Evolutionary conservation across 2,888 invertebrate genomes (phyloP).

Genomic region (Dicranocentrus wangi): DNA sequence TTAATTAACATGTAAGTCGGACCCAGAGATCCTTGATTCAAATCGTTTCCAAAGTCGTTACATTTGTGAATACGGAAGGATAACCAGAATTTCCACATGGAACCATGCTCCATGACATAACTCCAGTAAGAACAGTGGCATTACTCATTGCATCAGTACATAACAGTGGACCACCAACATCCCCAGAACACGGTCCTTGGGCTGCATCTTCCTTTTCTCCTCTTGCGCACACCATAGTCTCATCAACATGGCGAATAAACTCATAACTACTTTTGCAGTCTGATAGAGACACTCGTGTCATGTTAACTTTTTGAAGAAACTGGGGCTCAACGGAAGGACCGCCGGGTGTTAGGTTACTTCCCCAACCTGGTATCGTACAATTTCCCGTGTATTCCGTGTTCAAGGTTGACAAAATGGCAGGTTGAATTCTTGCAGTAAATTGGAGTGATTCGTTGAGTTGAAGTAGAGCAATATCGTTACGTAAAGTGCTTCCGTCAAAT

Average conservation of each 20-base stretch:
- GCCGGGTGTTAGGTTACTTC: constrained; percentile 27
- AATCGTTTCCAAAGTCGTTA: not conserved
- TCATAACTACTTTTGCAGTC: constrained; percentile 71
- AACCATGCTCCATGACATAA: constrained; percentile 75
- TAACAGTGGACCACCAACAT: constrained; percentile 75
- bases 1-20: not conserved
- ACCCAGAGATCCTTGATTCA: too few species aligned
- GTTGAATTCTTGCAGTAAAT: constrained; percentile 36
- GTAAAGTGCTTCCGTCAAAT: constrained; percentile 40
- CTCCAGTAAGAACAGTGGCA: constrained; percentile 74
- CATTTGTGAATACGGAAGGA: constrained; percentile 51
- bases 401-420: not conserved
- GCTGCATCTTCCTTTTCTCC: not conserved
- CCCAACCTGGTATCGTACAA: constrained; percentile 57
- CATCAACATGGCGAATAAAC: constrained; percentile 46
- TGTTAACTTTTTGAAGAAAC: constrained; percentile 73
- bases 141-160: constrained; percentile 61
- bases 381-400: constrained; percentile 23
- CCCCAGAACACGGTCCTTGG: constrained; percentile 74
- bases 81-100: constrained; percentile 43
- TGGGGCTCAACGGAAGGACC: constrained; percentile 66
- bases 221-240: constrained; percentile 67
- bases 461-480: constrained; percentile 41
- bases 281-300: constrained; percentile 72
- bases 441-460: constrained; percentile 13